A percentile compares a stretch with the other conserved stretches of the same genome.
These are phyloP conservation scores for Benthosema pterotum DNA, from an alignment of 2,797 vertebrate species.

Conservation along the genomic window DNA sequence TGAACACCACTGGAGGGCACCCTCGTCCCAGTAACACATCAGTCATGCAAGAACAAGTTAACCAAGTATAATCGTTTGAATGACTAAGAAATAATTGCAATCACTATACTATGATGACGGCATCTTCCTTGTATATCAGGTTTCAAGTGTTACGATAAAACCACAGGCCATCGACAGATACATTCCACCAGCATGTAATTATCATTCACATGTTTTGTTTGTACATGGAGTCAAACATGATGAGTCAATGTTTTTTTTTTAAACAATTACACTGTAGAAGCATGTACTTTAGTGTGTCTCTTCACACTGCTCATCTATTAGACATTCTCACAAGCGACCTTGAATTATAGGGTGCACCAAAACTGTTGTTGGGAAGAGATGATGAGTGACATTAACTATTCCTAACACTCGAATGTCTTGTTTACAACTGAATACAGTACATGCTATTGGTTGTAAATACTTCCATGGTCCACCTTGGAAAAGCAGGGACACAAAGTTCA, in stretches of 20 bases:
- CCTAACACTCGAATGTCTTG: conserved; percentile 25
- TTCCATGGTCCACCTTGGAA: conserved; percentile 8
- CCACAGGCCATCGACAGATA: conserved; percentile 31
- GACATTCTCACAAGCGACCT: conserved; percentile 12
- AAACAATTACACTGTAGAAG: conserved; percentile 6
- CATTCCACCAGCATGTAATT: conserved; percentile 20
- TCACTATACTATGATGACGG: conserved; percentile 19
- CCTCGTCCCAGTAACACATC: conserved; percentile 18
- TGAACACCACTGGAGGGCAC: conserved; percentile 64
- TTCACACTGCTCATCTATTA: not conserved
- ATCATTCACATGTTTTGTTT: conserved; percentile 27
- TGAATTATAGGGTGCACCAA: conserved; percentile 13
- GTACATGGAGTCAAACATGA: conserved; percentile 18
- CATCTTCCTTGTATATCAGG: too few relatives aligned
- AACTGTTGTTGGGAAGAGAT: conserved; percentile 16
- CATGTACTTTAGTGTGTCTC: not conserved
- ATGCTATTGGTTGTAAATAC: conserved; percentile 17
- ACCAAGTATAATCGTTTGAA: conserved; percentile 13
- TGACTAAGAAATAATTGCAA: conserved; percentile 20
- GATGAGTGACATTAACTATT: conserved; percentile 37
- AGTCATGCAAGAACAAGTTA: not conserved
- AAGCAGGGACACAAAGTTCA: not conserved
- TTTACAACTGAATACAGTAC: conserved; percentile 30
- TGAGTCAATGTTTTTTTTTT: conserved; percentile 11
- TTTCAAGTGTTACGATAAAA: too few relatives aligned